A percentile compares a stretch with the other conserved stretches of the same genome.
Evolutionary conservation across 2,113 vertebrate species (phyloP).

Genomic region (Piprites chloris): DNA sequence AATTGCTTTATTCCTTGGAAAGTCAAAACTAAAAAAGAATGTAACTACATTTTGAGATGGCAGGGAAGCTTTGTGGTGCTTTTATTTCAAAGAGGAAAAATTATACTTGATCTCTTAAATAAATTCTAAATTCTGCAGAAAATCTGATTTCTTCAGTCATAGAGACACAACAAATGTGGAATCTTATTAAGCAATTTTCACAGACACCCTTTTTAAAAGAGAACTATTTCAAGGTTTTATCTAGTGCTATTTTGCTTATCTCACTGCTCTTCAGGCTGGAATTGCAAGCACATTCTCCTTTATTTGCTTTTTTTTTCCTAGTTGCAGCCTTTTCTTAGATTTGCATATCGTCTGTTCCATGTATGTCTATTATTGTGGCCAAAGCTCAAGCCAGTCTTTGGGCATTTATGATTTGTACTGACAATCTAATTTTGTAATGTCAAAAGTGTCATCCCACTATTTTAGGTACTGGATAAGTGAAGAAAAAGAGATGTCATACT

Average conservation of each 20-base stretch:
- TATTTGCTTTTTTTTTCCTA: neutral
- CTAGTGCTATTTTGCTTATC: neutral
- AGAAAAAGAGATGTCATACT: neutral
- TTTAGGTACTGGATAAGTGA: neutral
- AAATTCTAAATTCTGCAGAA: constrained; percentile 14
- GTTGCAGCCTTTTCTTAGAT: neutral
- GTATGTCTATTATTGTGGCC: neutral
- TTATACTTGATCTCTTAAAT: neutral
- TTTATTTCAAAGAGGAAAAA: neutral
- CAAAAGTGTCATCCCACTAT: neutral
- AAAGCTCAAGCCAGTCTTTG: neutral
- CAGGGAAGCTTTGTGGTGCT: neutral
- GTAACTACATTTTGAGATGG: neutral
- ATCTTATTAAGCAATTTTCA: constrained; percentile 13
- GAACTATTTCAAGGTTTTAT: neutral
- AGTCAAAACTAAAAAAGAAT: neutral
- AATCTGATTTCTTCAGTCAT: neutral
- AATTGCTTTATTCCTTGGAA: neutral
- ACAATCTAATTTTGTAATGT: neutral
- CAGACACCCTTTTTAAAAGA: neutral
- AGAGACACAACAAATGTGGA: neutral
- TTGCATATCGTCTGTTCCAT: neutral
- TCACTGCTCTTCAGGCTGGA: neutral
- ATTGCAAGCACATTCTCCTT: neutral
- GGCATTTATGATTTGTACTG: neutral